Evolutionary conservation across 2,113 vertebrate species (phyloP), one percentile per base, ranked within the genome.

Genomic region (Campylomormyrus numenius): DNA sequence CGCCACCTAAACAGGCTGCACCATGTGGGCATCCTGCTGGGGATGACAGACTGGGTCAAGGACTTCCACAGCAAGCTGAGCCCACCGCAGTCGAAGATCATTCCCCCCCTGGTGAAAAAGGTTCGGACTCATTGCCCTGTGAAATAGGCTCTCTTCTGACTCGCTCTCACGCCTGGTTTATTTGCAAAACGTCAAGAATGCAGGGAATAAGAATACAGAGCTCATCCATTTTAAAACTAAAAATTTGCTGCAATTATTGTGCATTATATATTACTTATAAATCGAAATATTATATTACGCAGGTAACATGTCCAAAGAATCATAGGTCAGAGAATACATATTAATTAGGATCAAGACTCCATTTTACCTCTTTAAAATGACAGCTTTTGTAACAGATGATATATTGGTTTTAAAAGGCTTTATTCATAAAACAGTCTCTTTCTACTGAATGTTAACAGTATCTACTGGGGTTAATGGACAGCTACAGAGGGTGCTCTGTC

Each of bases 11-110:
- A 94, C 94, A 92, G 93, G 39, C 95, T 97, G 88, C 96, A 97
- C 85, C 94, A 93, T 46, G 92, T 97, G 91, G 96, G 96, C 46
- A 92, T 96, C 90, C 91, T 96, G 50, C 90, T 96, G 89, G 96
- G 96, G 5, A 92, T 96, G 90, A 95, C 94, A 1, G 96, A 97
- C 62, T 97, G 96, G 96, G 88, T 92, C 88, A 95, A 92, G 87
- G 94, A 96, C 93, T 96, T 95, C 91, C 93, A 94, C 42, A 92
- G 85, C 87, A 96, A 96, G 91, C 92, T 96, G 85, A 88, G 85
- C 48, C 52, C 93, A 11, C 90, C 56, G 9, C 89, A 92, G 50
- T 88, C 9, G 83, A 85, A 31, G 62, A 62, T 91, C 15, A 39
- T 89, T 45, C 21, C 21, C 45, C 15, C 84, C 56, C 77, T 17